A percentile compares a stretch with the other conserved stretches of the same genome.
Evolutionary conservation across 1,140 invertebrate genomes (phyloP).

Genomic region (Myzus persicae): DNA sequence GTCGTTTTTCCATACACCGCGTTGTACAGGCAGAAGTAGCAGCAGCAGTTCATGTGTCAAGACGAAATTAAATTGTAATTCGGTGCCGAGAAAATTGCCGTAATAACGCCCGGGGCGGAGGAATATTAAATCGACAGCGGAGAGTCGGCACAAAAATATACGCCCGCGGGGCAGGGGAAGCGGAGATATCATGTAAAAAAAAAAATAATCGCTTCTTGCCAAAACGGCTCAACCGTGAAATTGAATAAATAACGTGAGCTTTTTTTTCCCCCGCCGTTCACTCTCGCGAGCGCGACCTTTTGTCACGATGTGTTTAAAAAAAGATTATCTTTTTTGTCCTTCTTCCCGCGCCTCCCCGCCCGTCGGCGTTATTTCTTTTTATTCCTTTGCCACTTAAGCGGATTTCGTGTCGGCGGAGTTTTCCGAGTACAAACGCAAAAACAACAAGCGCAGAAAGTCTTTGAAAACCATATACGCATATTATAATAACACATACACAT

Average conservation of each 20-base stretch:
- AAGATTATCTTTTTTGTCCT: conserved; percentile 50
- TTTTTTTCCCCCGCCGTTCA: background rate
- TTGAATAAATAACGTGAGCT: conserved; percentile 57
- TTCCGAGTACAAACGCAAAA: background rate
- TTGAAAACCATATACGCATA: background rate
- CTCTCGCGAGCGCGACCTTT: conserved; percentile 34
- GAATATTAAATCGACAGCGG: conserved; percentile 55
- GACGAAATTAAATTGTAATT: conserved; percentile 57
- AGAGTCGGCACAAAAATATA: conserved; percentile 32
- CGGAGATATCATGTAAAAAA: conserved; percentile 57
- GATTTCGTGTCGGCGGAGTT: conserved; percentile 9
- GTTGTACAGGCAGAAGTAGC: background rate
- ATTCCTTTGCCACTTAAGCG: conserved; percentile 41
- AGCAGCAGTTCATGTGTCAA: conserved; percentile 43
- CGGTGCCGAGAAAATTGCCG: conserved; percentile 47
- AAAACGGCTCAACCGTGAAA: conserved; percentile 57
- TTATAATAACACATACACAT: background rate
- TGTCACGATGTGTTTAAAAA: conserved; percentile 56
- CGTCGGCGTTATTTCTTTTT: background rate
- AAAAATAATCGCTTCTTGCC: conserved; percentile 55
- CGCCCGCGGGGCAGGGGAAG: background rate
- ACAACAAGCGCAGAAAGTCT: conserved; percentile 16
- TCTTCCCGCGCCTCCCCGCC: background rate
- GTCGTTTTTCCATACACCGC: conserved; percentile 26
- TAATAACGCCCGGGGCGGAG: conserved; percentile 52